Evolutionary conservation across 2,888 invertebrate genomes (phyloP).

Genomic region (Eupithecia inturbata): DNA sequence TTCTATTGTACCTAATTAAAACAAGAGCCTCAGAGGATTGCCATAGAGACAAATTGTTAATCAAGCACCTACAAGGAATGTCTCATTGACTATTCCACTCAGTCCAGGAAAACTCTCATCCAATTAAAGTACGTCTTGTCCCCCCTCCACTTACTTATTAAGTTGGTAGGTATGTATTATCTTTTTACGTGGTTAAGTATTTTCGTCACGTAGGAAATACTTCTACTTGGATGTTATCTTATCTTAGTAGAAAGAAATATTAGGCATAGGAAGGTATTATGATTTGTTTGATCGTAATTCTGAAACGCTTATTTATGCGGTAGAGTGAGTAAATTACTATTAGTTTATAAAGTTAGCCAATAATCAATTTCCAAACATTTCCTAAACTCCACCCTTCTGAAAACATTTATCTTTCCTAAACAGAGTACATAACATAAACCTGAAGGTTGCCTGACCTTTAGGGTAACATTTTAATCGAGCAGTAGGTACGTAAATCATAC

Average conservation of each 20-base stretch:
- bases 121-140: slow-evolving; percentile 1
- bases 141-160: not conserved
- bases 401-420: slow-evolving; percentile 1
- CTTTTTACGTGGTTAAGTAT: not conserved
- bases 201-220: slow-evolving; percentile 7
- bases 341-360: not conserved
- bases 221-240: not conserved
- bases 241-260: no score
- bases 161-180: not conserved
- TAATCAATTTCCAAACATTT: not conserved
- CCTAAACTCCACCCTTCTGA: not conserved
- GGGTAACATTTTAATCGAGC: slow-evolving; percentile 63
- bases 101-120: slow-evolving; percentile 4
- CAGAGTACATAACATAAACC: slow-evolving; percentile 6
- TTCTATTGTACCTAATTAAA: not conserved
- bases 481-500: slow-evolving; percentile 70
- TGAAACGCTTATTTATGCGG: not conserved
- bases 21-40: not conserved
- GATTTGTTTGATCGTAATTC: not conserved
- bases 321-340: not conserved
- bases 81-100: not conserved
- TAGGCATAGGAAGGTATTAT: not conserved
- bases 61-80: not conserved
- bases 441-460: slow-evolving; percentile 18
- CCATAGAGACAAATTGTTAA: not conserved